Base-by-base conservation (phyloP, 1,140 invertebrate genomes). In the Ceratosolen solmsi region DNA sequence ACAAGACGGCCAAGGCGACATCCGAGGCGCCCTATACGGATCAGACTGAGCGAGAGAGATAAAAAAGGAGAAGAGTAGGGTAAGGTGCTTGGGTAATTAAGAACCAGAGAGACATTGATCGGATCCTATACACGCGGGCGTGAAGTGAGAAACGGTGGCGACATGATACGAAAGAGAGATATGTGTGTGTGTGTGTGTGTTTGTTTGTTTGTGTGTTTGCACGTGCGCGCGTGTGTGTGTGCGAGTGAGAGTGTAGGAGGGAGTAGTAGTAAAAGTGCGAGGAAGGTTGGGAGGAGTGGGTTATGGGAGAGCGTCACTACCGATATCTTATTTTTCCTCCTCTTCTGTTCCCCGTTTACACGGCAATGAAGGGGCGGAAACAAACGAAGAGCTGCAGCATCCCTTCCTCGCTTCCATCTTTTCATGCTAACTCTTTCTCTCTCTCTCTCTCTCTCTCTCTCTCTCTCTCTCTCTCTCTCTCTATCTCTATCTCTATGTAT, bases 101-200 rank as follows among this genome's bases (percentile, higher is more conserved):
- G 88, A 87, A 88, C 88, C 87, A 85, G 87, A 86, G 74, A 80
- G 87, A 88, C 88, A 91, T 91, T 89, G 90, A 91, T 91, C 89
- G 90, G 88, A 85, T 87, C 84, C 78, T 85, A 87, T 87, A 85
- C 79, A 86, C 84, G 84, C 83, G 85, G 83, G 84, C 83, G 84
- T 73, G 25, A 83, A 70, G 79, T 73, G 56, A 82, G 80, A 58
- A 82, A 74, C 41, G 46, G 22, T 38, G 58, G 46, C 17, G 38
- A 46, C 41, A 46, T 13, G 41, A 5, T 13, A 46, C 41, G 13
- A 13, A 5, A 46, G 41, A 46, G 41, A 46, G 41, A 46, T 7
- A 13, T 46, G 41, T 79, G 72, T 49, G 71, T 80, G 41, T 46
- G 41, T 46, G 41, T 46, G 13, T n/a, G 83, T 84, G 86, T n/a